Evolutionary conservation across 2,888 invertebrate genomes (phyloP), one percentile per base, ranked within the genome.

Genomic region (Blastobasis adustella): DNA sequence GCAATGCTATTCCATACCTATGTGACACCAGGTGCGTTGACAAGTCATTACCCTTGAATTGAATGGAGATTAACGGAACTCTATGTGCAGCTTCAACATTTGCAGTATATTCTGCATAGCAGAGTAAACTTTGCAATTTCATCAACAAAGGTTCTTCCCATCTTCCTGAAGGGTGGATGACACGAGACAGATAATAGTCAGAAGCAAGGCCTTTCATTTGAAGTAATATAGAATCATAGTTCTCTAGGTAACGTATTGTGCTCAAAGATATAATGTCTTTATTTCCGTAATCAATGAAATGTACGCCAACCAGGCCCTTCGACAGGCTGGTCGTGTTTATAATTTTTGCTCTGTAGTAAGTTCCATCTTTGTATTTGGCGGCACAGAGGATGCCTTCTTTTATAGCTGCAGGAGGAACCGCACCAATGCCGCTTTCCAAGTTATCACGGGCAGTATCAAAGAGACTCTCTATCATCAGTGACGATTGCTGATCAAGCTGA

Each of bases 201-300:
- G 82, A 75, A 4, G 92, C 92, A 68, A 92, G 90, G 1, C 91
- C 90, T 49, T 89, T 89, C 57, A 92, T 68, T 45, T 89, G 72
- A 47, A 81, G 61, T 57, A 89, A 80, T 72, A 83, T 63, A 9
- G 90, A 89, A 49, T 83, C 81, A 65, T 91, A 89, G 45, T 69
- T 79, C 47, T 90, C 89, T 53, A 92, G 69, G 45, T 90, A 81
- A 65, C 94, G 79, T 46, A 93, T 88, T 54, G 91, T 90, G 44
- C 83, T 87, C 49, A 90, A 70, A 10, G 91, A 89, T 52, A 94
- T 89, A 9, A 90, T 71, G 60, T 92, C 92, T 58, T 84, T 88
- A 65, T 93, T 92, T 46, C 93, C 93, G 63, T 90, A 93, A 69
- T 93, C 93, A 40, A 93, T 87, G 60, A 93, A 93, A 53, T 90